Evolutionary conservation across 2,113 vertebrate species (phyloP).

Genomic region (Neopipo cinnamomea): DNA sequence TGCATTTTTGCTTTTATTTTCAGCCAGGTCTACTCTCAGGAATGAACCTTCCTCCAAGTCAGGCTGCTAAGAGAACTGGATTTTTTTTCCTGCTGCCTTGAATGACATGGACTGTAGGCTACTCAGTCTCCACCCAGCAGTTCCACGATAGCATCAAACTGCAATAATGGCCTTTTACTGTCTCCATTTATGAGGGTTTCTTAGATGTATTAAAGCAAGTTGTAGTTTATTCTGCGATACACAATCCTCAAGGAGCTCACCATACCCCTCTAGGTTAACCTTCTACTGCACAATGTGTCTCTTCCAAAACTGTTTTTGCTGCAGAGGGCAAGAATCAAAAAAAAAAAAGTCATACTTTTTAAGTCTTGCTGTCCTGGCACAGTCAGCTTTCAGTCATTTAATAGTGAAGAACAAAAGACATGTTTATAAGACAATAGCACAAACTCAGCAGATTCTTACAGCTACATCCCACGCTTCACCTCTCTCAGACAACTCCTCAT

Average conservation of each 20-base stretch:
- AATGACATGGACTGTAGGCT: background rate
- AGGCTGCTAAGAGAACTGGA: background rate
- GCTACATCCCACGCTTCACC: background rate
- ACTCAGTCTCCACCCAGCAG: background rate
- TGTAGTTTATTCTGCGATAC: background rate
- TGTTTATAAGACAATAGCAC: background rate
- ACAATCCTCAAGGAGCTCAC: background rate
- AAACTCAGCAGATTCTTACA: background rate
- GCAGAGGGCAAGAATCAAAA: background rate
- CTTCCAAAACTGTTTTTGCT: background rate
- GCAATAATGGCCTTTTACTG: background rate
- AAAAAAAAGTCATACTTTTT: background rate
- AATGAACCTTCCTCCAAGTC: background rate
- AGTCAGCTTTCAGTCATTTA: background rate
- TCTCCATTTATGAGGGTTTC: background rate
- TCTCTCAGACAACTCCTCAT: background rate
- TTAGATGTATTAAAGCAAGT: background rate
- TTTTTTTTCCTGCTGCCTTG: background rate
- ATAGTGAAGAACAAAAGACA: background rate
- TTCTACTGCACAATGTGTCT: fast-evolving
- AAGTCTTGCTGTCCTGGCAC: background rate
- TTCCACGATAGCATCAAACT: background rate
- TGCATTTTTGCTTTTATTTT: background rate
- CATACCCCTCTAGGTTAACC: background rate
- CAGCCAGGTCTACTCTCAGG: background rate